Evolutionary conservation across 2,113 vertebrate species (phyloP), one percentile per base, ranked within the genome.

Genomic region (Ahaetulla prasina): DNA sequence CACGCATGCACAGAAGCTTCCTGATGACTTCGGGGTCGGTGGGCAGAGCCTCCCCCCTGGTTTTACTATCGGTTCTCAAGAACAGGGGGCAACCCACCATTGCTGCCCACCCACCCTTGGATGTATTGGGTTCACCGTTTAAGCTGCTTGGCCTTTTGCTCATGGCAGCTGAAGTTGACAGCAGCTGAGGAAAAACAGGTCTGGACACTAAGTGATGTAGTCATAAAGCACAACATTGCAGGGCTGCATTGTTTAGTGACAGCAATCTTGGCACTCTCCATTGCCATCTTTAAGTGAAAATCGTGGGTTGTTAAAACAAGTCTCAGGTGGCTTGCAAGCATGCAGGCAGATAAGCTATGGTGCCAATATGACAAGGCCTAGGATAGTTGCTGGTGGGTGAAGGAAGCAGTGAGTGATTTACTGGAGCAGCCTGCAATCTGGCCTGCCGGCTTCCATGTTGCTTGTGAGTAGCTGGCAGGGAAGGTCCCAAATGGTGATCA

Each of bases 331-430:
- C 30, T 68, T 68, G 30, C 30, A n/a, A 68, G 60, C 60, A 68
- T 5, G 14, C n/a, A 74, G 63, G 57, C 3, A 63, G 9, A 12
- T 63, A 60, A 60, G 57, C 23, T 27, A 30, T n/a, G 12, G 14
- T 0, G 2, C 14, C 11, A 74, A 18, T 74, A n/a, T 1, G 4
- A 16, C 4, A 16, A 14, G 27, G 4, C 14, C 14, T 2, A 14
- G 63, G 14, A 35, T 74, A 16, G n/a, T n/a, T 74, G 63, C 2
- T 6, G 30, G 6, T 2, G 5, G 30, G 30, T 16, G 2, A 14
- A 27, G 63, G 63, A 74, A 2, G 5, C 0, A 35, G 14, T 18
- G 2, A 74, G 14, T 0, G 14, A 74, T 14, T 74, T 74, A 35
- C 12, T 16, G 30, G n/a, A 35, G 30, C 14, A 18, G 4, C 5